A percentile compares a stretch with the other conserved stretches of the same genome.
Evolutionary conservation across 2,113 vertebrate species (phyloP).

Genomic region (Trachemys scripta): DNA sequence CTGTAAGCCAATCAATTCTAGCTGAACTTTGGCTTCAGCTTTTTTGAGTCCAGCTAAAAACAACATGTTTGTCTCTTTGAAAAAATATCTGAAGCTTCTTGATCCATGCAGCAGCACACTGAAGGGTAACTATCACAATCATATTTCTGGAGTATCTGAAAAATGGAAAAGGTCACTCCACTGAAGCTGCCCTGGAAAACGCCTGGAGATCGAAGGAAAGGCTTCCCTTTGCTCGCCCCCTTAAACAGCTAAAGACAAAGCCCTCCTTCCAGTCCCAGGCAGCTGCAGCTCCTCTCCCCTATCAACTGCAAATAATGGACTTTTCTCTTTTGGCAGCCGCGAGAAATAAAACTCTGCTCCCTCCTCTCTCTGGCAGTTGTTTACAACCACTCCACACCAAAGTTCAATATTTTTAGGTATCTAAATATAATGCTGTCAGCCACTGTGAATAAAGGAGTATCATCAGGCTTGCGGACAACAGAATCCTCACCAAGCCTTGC

Average conservation of each 20-base stretch:
- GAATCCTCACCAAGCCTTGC: not conserved
- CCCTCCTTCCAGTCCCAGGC: not conserved
- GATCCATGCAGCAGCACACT: rapidly evolving
- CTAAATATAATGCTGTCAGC: constrained; percentile 1
- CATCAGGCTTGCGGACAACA: not conserved
- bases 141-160: rapidly evolving
- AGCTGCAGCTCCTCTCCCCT: not conserved
- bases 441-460: not conserved
- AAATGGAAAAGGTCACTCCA: not conserved
- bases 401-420: not conserved
- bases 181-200: not conserved
- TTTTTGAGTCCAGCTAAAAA: not conserved
- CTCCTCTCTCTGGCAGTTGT: constrained; percentile 24
- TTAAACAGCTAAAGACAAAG: not conserved
- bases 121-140: rapidly evolving
- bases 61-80: not conserved
- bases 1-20: not conserved
- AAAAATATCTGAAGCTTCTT: rapidly evolving
- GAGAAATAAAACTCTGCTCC: not conserved
- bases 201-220: rapidly evolving
- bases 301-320: constrained; percentile 35
- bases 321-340: constrained; percentile 6
- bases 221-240: not conserved
- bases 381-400: constrained; percentile 1
- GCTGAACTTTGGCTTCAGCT: rapidly evolving